Conservation (phyloP, 2,797 vertebrate species). For the Erethizon dorsatum region DNA sequence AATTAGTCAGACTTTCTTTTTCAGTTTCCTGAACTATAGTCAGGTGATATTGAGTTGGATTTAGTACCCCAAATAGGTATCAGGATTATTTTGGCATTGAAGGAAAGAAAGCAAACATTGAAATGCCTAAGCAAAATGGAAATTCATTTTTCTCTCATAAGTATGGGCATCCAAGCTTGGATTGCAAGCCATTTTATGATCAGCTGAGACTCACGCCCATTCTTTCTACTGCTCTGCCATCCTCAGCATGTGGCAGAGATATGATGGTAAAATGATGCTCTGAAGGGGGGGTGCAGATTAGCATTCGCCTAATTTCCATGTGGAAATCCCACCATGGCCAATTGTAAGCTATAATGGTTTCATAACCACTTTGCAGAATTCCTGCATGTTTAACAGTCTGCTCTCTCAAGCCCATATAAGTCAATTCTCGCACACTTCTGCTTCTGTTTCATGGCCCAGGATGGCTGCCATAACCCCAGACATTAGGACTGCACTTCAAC, state of each 20-base stretch:
- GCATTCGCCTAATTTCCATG: not conserved
- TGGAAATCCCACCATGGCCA: not conserved
- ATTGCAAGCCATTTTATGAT: not conserved
- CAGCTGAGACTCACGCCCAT: not conserved
- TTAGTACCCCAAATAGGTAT: not conserved
- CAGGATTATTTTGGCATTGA: conserved; percentile 14
- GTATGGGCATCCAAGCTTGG: not conserved
- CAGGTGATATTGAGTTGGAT: not conserved
- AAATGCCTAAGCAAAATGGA: not conserved
- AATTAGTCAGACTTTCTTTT: conserved; percentile 29
- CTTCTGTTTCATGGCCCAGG: not conserved
- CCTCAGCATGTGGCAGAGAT: not conserved
- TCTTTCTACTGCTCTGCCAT: not conserved
- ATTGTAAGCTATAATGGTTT: conserved; percentile 47
- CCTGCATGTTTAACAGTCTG: not conserved
- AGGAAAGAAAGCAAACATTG: not conserved
- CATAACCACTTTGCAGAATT: conserved; percentile 42
- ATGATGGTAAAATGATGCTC: not conserved
- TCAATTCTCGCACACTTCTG: not conserved
- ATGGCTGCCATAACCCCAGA: not conserved
- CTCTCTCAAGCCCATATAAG: not conserved
- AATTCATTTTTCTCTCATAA: not conserved
- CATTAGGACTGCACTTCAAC: not conserved
- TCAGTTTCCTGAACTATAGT: not conserved
- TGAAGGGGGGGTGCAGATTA: not conserved